phyloP scores from a whole-genome alignment of 2,797 vertebrate genomes.

The Ciconia nigra region DNA sequence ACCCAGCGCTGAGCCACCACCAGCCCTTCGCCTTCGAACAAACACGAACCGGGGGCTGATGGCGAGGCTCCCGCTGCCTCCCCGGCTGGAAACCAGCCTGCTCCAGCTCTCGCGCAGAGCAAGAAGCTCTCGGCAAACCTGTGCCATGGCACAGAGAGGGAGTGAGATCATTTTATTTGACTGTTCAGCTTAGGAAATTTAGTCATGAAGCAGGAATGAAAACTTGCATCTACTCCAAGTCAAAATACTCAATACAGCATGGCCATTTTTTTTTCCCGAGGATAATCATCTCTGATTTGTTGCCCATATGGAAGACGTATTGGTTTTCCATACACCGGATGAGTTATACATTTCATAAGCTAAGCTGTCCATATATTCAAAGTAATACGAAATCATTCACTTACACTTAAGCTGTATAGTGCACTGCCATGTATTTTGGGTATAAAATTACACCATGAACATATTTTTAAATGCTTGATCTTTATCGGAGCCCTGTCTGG shows the following conservation, averaged over 20 bases:
- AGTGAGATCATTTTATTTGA: constrained; percentile 28
- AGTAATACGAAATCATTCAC: constrained; percentile 19
- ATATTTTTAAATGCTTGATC: neutral
- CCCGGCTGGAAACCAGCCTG: neutral
- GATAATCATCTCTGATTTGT: constrained; percentile 50
- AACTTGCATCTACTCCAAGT: constrained; percentile 39
- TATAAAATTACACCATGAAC: neutral
- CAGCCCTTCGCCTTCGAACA: neutral
- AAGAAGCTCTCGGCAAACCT: neutral
- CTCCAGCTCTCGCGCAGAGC: neutral
- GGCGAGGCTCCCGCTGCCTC: neutral
- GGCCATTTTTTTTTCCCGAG: neutral
- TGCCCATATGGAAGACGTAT: constrained; percentile 48
- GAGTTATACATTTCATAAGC: constrained; percentile 48
- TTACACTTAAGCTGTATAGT: neutral
- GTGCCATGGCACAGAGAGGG: neutral
- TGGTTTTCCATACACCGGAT: constrained; percentile 1
- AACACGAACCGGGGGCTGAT: neutral
- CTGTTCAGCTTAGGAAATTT: constrained; percentile 48
- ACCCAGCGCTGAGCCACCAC: neutral
- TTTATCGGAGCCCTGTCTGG: neutral
- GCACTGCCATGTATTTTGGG: neutral
- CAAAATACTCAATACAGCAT: constrained; percentile 8
- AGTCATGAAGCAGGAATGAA: constrained; percentile 53
- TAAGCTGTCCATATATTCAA: constrained; percentile 14